These are phyloP conservation scores for Planococcus citri DNA, from an alignment of 1,140 invertebrate genomes.

Conservation along the genomic window DNA sequence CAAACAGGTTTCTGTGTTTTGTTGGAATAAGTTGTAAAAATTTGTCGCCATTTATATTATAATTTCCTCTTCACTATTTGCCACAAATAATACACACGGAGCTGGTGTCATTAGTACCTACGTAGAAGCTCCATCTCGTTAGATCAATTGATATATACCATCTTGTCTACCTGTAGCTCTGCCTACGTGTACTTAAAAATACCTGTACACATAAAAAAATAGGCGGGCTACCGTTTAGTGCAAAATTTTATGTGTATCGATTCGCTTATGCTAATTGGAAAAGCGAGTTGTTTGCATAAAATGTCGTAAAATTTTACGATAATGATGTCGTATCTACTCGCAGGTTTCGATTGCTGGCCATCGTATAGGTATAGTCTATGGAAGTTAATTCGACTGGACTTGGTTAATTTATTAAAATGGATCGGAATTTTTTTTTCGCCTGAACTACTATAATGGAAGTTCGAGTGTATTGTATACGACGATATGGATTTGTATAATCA, in stretches of 20 bases:
- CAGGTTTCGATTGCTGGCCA: no score
- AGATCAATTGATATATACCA: neutral
- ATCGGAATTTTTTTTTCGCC: neutral
- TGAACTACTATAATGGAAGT: no score
- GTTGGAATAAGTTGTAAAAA: neutral
- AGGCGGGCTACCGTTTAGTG: neutral
- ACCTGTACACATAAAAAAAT: neutral
- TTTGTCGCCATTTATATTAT: constrained; percentile 2
- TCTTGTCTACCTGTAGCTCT: no score
- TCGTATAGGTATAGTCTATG: neutral
- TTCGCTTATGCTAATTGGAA: constrained; percentile 1
- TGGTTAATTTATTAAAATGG: neutral
- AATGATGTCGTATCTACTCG: neutral
- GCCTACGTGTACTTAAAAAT: no score
- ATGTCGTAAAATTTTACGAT: constrained; percentile 8
- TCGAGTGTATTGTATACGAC: no score
- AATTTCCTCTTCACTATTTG: neutral
- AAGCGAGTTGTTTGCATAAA: neutral
- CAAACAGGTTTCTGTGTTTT: neutral
- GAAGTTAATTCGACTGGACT: neutral
- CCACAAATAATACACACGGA: constrained; percentile 1
- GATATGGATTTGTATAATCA: no score
- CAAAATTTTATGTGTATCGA: neutral
- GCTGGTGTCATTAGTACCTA: neutral
- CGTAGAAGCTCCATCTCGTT: neutral